Conservation (phyloP, 2,888 invertebrate species). For the Meliscaeva auricollis region DNA sequence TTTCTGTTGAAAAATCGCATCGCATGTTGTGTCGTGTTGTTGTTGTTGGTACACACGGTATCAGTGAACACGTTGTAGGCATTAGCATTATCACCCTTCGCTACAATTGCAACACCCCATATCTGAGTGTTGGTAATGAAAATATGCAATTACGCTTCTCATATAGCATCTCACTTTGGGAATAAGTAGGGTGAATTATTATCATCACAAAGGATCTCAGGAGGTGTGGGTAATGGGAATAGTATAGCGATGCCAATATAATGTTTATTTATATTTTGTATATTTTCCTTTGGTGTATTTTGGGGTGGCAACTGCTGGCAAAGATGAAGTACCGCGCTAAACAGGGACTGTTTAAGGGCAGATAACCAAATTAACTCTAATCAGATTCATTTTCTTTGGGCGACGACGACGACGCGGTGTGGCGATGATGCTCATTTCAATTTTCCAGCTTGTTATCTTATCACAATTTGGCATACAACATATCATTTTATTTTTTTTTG, state of each 20-base stretch:
- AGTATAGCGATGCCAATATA: conserved; percentile 64
- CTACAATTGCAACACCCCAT: conserved; percentile 70
- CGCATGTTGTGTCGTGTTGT: conserved; percentile 48
- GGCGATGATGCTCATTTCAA: conserved; percentile 77
- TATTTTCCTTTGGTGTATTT: conserved; percentile 46
- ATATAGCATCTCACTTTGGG: conserved; percentile 37
- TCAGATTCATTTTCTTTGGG: conserved; percentile 76
- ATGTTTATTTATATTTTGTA: conserved; percentile 71
- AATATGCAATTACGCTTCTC: conserved; percentile 74
- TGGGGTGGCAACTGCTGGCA: conserved; percentile 65
- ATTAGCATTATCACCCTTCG: conserved; percentile 75
- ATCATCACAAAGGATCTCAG: conserved; percentile 68
- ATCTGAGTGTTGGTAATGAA: conserved; percentile 67
- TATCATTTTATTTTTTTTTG: conserved; percentile 63
- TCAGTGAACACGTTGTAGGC: conserved; percentile 59
- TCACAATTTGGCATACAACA: conserved; percentile 78
- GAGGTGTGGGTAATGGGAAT: conserved; percentile 69
- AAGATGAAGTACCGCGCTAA: conserved; percentile 62
- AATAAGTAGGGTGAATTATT: conserved; percentile 71
- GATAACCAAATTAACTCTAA: conserved; percentile 78
- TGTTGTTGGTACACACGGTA: neutral
- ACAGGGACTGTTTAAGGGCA: conserved; percentile 69
- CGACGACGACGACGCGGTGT: conserved; percentile 31
- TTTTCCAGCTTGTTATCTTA: conserved; percentile 79
- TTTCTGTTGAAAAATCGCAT: conserved; percentile 32